Evolutionary conservation across 53 echinoderm and acorn worm species (phyloP), one percentile per base, ranked within the genome.

Genomic region (Holothuria leucospilota): DNA sequence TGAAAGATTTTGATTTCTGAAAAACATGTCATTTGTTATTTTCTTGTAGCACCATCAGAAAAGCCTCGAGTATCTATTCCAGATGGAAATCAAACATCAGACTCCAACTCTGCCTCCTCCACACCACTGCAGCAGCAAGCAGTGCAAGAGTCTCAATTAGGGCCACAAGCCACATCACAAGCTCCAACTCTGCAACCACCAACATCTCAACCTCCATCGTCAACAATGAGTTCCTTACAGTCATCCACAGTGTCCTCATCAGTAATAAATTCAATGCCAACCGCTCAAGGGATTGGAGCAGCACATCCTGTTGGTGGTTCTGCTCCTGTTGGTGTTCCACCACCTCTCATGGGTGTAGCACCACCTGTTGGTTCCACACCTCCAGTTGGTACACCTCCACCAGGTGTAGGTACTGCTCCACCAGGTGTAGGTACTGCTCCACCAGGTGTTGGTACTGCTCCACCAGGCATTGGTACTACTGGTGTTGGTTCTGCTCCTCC

Each of bases 161-260:
- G 42, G 62, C 51, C 77, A 51, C 62, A 77, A 52, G 62, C 86
- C 15, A 42, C 87, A 14, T 13, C 87, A 52, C 18, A 29, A 23
- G 20, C 20, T 0, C 49, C 74, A 39, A 0, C 74, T 56, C 56
- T 56, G 56, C 15, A 56, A 4, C 56, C 56, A 56, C 56, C 46
- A 46, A 9, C 46, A 46, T 46, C 46, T 46, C 46, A 46, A 46
- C 46, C 46, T 9, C 46, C 46, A 46, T 8, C 11, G 8, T 46
- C 46, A 46, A 11, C 46, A 4, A 46, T 46, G 46, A 46, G 46
- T 7, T 46, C 46, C 3, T 46, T 46, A 46, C 46, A 46, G 8
- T 46, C 46, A 46, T 46, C 46, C 46, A 46, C 46, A 46, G 46
- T 46, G 46, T 46, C 46, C 46, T 46, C 46, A 46, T 46, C 46